Evolutionary conservation across 2,797 vertebrate species (phyloP).

Genomic region (Clarias platycephalus): DNA sequence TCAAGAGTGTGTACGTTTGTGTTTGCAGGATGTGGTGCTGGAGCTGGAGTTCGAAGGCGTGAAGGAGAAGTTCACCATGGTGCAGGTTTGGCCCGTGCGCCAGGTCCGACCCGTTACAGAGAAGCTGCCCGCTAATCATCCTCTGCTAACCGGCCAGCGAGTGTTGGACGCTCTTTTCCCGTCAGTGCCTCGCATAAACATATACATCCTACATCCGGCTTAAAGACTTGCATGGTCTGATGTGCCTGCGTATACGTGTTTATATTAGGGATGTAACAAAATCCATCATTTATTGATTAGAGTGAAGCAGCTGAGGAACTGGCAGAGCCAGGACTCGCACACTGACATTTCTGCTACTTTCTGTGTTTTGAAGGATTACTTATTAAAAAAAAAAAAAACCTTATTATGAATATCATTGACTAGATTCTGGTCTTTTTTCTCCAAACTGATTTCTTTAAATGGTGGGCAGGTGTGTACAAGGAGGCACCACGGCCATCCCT

Average conservation of each 20-base stretch:
- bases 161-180: conserved; percentile 91
- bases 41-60: conserved; percentile 95
- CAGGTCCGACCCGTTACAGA: conserved; percentile 94
- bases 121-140: conserved; percentile 92
- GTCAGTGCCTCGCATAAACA: conserved; percentile 69
- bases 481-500: conserved; percentile 95
- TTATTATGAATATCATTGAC: too few relatives aligned
- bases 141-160: conserved; percentile 84
- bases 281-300: neutral
- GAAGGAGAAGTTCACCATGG: conserved; percentile 95
- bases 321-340: neutral
- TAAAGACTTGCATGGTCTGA: neutral
- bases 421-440: neutral
- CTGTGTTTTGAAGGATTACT: neutral
- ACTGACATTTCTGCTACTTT: neutral
- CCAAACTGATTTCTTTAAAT: neutral
- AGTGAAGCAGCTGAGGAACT: neutral
- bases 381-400: neutral
- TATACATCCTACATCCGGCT: too few relatives aligned
- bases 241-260: neutral
- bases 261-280: neutral
- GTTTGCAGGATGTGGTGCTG: conserved; percentile 87
- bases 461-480: conserved; percentile 89
- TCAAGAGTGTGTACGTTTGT: neutral
- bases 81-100: conserved; percentile 97